Base-by-base conservation (phyloP, 2,888 invertebrate genomes). In the Nezara viridula region DNA sequence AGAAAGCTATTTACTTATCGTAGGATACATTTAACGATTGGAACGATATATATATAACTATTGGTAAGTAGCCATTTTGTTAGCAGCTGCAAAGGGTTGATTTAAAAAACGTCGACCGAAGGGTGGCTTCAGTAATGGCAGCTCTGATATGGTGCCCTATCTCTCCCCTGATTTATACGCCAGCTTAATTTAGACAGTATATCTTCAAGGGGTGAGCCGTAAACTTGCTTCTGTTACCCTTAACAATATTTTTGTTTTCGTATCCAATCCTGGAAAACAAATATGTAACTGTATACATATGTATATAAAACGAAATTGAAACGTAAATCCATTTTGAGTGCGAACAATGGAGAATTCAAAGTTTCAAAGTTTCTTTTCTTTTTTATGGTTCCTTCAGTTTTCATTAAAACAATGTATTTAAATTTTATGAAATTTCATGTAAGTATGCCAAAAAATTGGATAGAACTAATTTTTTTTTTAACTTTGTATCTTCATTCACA, bases 61-160 rank as follows among this genome's bases (percentile, higher is more conserved):
- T 40, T 5, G 40, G 10, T 44, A 44, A 10, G 40, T n/a, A 77
- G 77, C 77, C 77, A 77, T 77, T 77, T 77, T 81, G 44, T 6
- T 7, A n/a, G 81, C 81, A 81, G 81, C 40, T 44, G 81, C 44
- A 81, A 81, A 81, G 81, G 81, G 44, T 81, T 81, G 40, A 81
- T 24, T 40, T 44, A 81, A 81, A 81, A 81, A 81, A 77, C 16
- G 0, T 7, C 10, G 40, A 1, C 10, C n/a, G 81, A 47, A 47
- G 81, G 44, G 81, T 37, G 44, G 81, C 47, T 44, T 44, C n/a
- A 44, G 81, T 81, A 44, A 81, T 81, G 81, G 44, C 37, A n/a
- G 81, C 24, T 14, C 47, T 81, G 81, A 81, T 81, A 81, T n/a
- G n/a, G 81, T 44, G 44, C 37, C 81, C 40, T 81, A 81, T 81